Evolutionary conservation across 2,113 vertebrate genomes (phyloP).

Genomic region (Crotophaga sulcirostris): DNA sequence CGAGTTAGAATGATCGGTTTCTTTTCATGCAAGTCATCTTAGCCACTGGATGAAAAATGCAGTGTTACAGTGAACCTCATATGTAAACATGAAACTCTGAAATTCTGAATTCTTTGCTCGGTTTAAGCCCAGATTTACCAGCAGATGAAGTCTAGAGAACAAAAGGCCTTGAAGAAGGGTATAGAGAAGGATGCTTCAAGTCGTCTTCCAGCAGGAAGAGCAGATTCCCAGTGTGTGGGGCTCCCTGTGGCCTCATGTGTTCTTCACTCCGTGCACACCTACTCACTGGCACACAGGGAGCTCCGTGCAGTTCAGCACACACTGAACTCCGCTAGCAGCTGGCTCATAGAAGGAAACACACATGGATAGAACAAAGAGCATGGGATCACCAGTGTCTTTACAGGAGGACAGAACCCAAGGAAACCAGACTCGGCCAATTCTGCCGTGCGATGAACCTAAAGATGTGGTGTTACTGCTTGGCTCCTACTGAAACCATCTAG

Average conservation of each 20-base stretch:
- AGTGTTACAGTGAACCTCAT: not conserved
- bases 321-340: not conserved
- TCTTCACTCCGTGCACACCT: rapidly evolving
- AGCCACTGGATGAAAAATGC: not conserved
- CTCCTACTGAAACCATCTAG: not conserved
- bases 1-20: not conserved
- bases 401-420: not conserved
- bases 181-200: not conserved
- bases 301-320: not conserved
- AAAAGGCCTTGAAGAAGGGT: not conserved
- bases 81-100: too few species aligned
- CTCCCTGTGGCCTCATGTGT: too few species aligned
- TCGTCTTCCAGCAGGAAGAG: not conserved
- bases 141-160: not conserved
- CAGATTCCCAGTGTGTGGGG: rapidly evolving
- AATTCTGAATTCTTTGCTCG: not conserved
- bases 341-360: not conserved
- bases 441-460: not conserved
- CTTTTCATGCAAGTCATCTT: not conserved
- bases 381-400: rapidly evolving
- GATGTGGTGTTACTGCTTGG: not conserved
- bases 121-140: not conserved
- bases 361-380: rapidly evolving
- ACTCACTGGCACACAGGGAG: not conserved
- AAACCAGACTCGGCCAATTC: not conserved